Conservation (phyloP, 1,140 invertebrate species). For the Drosophila cardini region DNA sequence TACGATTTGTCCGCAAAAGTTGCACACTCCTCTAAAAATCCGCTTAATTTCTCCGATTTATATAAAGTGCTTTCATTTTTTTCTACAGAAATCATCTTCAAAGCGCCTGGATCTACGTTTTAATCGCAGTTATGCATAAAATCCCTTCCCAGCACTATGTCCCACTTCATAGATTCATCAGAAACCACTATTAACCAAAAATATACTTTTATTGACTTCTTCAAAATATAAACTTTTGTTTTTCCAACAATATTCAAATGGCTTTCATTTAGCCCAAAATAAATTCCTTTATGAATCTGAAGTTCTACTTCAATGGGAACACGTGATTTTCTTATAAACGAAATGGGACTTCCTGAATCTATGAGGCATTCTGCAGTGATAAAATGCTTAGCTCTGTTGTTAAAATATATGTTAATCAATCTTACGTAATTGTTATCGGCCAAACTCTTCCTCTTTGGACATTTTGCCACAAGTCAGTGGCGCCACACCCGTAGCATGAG, state of each 20-base stretch:
- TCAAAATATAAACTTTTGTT: neutral
- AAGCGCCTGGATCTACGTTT: neutral
- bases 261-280: neutral
- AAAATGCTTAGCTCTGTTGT: no score
- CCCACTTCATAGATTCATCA: neutral
- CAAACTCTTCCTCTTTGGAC: no score
- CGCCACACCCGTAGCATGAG: no score
- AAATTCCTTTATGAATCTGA: neutral
- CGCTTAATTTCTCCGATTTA: no score
- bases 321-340: neutral
- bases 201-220: neutral
- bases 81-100: neutral
- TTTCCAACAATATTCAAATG: neutral
- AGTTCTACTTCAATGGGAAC: neutral
- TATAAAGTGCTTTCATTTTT: neutral
- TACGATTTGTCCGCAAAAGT: no score
- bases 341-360: neutral
- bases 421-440: no score
- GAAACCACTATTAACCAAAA: neutral
- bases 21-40: no score
- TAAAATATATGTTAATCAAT: no score
- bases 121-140: neutral
- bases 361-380: slow-evolving; percentile 1
- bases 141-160: neutral
- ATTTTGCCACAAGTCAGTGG: no score